phyloP scores from a whole-genome alignment of 1,140 invertebrate genomes.

The Lethocerus indicus region DNA sequence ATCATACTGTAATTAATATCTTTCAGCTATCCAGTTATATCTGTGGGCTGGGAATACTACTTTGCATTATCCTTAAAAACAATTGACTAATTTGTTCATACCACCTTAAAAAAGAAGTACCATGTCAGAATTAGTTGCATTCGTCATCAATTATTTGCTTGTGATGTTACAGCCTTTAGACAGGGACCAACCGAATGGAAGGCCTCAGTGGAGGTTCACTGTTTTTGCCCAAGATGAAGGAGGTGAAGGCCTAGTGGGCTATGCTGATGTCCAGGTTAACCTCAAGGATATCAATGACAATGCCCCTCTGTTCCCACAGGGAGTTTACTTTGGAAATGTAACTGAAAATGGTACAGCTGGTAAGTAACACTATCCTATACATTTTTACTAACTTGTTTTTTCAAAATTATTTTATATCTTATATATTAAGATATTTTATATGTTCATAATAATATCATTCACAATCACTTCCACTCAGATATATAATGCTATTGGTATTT shows the following conservation, averaged over 20 bases:
- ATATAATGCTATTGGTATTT: not conserved
- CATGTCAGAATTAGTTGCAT: no score
- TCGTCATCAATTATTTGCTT: not conserved
- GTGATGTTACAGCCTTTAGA: conserved; percentile 65
- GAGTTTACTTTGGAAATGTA: conserved; percentile 85
- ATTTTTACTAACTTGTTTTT: not conserved
- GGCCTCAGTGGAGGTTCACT: conserved; percentile 90
- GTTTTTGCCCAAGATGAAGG: conserved; percentile 96
- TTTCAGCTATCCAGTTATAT: no score
- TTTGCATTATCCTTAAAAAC: no score
- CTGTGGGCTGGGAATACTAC: no score
- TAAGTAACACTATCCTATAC: conserved; percentile 18
- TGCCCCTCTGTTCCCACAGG: conserved; percentile 86
- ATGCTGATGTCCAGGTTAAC: conserved; percentile 96
- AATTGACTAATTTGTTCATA: no score
- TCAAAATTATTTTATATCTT: not conserved
- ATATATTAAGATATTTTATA: not conserved
- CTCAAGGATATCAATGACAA: conserved; percentile 98
- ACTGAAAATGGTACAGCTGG: conserved; percentile 90
- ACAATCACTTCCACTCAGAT: not conserved
- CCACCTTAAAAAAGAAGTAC: no score
- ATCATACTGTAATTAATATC: no score
- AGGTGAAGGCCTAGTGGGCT: conserved; percentile 86
- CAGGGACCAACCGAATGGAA: conserved; percentile 87
- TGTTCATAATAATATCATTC: not conserved